phyloP scores from a whole-genome alignment of 2,113 vertebrate species.

The Indri indri region DNA sequence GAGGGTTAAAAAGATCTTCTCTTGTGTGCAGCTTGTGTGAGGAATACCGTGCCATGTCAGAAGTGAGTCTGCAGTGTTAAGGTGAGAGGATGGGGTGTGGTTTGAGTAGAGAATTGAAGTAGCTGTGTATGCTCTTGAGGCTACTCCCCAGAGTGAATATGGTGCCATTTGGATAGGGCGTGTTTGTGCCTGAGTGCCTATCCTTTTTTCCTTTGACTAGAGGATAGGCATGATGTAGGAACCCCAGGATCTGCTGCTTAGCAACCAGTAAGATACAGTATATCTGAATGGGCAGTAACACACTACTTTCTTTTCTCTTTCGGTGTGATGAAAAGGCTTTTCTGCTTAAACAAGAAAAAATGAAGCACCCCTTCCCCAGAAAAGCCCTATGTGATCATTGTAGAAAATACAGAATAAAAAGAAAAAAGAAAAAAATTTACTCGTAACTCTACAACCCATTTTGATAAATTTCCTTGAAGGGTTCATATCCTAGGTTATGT shows the following conservation, averaged over 20 bases:
- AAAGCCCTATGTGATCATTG: slow-evolving; percentile 18
- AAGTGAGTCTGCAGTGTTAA: neutral
- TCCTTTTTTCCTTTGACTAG: slow-evolving; percentile 9
- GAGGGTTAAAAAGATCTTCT: neutral
- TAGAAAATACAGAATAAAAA: neutral
- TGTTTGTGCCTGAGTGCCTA: neutral
- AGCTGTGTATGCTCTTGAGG: neutral
- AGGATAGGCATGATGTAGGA: neutral
- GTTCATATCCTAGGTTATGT: neutral
- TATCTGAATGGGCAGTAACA: neutral
- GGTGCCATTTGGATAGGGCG: neutral
- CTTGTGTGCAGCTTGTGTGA: neutral
- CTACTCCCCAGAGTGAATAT: neutral
- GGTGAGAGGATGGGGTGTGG: neutral
- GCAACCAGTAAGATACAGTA: neutral
- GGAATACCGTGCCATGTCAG: neutral
- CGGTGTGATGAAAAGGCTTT: neutral
- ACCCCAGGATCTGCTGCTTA: neutral
- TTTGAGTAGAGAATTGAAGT: neutral
- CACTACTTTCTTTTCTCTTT: slow-evolving; percentile 15
- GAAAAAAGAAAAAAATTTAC: too few relatives aligned
- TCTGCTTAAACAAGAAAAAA: neutral
- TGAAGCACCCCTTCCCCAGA: neutral
- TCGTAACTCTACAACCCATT: neutral
- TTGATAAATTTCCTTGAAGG: neutral